These are phyloP conservation scores for Gephyroberyx darwinii DNA, from an alignment of 2,797 vertebrate genomes.

Conservation along the genomic window DNA sequence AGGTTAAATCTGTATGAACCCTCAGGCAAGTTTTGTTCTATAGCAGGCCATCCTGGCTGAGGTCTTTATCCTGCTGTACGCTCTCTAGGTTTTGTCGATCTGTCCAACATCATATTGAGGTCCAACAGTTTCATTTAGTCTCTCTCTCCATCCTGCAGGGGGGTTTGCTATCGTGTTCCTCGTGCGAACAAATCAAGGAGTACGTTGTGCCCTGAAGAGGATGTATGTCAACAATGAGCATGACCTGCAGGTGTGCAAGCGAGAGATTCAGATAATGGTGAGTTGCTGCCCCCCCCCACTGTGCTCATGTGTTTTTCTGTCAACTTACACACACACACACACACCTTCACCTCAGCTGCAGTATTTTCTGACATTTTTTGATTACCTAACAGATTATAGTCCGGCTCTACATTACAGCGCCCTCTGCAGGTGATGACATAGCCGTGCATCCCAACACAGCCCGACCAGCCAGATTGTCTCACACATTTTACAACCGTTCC, in stretches of 20 bases:
- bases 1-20: background rate
- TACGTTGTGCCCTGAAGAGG: constrained; percentile 96
- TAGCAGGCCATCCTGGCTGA: too few species aligned
- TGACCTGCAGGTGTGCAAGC: constrained; percentile 96
- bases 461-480: constrained; percentile 4
- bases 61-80: background rate
- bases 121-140: background rate
- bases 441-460: constrained; percentile 5
- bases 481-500: too few species aligned
- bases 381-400: constrained; percentile 50
- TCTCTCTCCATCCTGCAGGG: constrained; percentile 76
- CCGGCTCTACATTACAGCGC: constrained; percentile 17
- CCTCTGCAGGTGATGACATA: constrained; percentile 37
- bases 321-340: background rate
- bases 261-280: constrained; percentile 99
- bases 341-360: constrained; percentile 38
- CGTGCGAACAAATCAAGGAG: constrained; percentile 91
- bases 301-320: too few species aligned
- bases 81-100: background rate
- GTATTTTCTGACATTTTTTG: constrained; percentile 44
- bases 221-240: constrained; percentile 99
- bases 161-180: constrained; percentile 98
- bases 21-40: too few species aligned
- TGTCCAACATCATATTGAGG: background rate
- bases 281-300: constrained; percentile 61